Evolutionary conservation across 92 coral and sea anemone genomes (phyloP).

Genomic region (Blastomussa wellsi): DNA sequence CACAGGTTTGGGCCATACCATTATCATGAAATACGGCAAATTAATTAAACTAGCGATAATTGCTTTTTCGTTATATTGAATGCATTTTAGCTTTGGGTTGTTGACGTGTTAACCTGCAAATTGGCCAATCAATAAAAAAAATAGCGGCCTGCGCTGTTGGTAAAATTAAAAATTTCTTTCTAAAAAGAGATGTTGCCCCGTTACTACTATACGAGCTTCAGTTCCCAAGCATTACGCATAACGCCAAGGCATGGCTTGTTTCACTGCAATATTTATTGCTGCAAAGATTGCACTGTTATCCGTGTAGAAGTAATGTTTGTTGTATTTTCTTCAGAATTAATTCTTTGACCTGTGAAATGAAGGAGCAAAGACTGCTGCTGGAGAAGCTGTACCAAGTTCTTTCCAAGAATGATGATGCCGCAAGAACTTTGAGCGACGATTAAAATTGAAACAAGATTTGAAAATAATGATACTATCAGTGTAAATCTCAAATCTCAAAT

Average conservation of each 20-base stretch:
- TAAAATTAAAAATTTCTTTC: too few relatives aligned
- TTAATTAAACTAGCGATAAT: too few relatives aligned
- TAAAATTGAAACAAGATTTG: neutral
- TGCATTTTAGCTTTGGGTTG: too few relatives aligned
- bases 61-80: too few relatives aligned
- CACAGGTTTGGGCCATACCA: neutral
- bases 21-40: too few relatives aligned
- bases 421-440: conserved; percentile 14
- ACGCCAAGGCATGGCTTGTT: neutral
- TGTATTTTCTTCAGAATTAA: conserved; percentile 2
- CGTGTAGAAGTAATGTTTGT: neutral
- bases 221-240: neutral
- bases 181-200: too few relatives aligned
- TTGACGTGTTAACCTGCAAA: too few relatives aligned
- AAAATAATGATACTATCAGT: neutral
- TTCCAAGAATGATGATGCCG: neutral
- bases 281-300: neutral
- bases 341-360: conserved; percentile 7
- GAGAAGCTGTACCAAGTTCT: conserved; percentile 12
- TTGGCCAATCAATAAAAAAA: too few relatives aligned
- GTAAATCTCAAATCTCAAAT: neutral
- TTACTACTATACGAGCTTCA: neutral
- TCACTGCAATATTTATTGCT: neutral
- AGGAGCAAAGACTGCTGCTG: conserved; percentile 16
- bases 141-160: too few relatives aligned